A percentile compares a stretch with the other conserved stretches of the same genome.
These are phyloP conservation scores for Petrocephalus zakoni DNA, from an alignment of 2,113 vertebrate genomes.

Conservation along the genomic window DNA sequence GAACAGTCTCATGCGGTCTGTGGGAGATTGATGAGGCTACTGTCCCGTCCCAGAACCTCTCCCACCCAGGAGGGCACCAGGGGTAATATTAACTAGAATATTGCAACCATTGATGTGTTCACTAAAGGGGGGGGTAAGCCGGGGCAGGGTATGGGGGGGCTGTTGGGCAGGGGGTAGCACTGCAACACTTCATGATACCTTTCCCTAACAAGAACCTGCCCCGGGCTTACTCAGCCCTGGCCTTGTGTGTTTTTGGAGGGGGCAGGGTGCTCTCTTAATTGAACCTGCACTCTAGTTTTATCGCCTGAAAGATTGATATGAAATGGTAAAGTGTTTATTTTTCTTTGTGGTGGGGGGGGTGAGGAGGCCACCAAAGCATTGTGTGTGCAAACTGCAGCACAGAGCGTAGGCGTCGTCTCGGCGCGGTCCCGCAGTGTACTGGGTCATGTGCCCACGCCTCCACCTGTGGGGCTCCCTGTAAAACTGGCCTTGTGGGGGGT, in stretches of 20 bases:
- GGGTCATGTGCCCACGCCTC: not conserved
- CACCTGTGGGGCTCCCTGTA: not conserved
- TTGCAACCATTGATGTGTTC: not conserved
- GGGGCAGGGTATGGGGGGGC: too few relatives aligned
- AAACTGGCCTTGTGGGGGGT: not conserved
- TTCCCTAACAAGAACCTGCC: not conserved
- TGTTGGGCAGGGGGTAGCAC: not conserved
- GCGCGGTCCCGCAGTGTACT: not conserved
- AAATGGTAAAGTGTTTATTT: not conserved
- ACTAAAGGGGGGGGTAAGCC: not conserved
- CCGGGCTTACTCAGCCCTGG: not conserved
- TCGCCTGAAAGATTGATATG: not conserved
- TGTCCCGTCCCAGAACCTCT: not conserved
- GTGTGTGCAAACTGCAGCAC: not conserved
- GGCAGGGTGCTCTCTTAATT: not conserved
- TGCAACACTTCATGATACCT: not conserved
- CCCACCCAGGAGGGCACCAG: not conserved
- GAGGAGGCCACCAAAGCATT: not conserved
- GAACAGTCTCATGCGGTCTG: not conserved
- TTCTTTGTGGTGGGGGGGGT: not conserved
- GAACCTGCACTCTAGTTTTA: not conserved
- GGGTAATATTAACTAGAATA: not conserved
- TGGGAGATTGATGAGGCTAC: not conserved
- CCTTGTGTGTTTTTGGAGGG: not conserved
- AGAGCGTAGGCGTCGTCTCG: not conserved